These are phyloP conservation scores for Muscicapa adusta DNA, from an alignment of 2,113 vertebrate species.

Conservation along the genomic window DNA sequence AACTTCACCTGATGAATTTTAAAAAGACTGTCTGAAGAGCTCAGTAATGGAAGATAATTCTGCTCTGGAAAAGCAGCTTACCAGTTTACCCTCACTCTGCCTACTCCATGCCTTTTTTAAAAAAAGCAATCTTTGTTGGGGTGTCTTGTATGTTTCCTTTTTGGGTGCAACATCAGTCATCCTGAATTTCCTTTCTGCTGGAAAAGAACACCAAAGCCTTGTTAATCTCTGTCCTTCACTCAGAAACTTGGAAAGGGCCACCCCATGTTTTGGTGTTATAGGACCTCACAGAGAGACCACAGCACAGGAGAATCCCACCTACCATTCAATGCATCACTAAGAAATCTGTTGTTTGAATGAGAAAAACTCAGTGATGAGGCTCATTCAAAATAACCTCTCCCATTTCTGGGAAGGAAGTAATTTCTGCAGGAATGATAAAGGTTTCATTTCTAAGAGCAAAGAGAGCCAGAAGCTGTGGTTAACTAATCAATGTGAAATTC, in stretches of 20 bases:
- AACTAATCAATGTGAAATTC: not conserved
- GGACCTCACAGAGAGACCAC: not conserved
- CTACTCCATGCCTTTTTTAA: not conserved
- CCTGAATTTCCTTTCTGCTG: not conserved
- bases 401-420: not conserved
- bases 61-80: not conserved
- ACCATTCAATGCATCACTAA: not conserved
- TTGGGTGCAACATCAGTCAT: not conserved
- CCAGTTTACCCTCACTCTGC: not conserved
- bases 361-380: not conserved
- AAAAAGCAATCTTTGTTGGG: not conserved
- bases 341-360: not conserved
- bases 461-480: not conserved
- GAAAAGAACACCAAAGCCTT: not conserved
- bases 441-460: not conserved
- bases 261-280: not conserved
- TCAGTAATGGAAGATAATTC: not conserved
- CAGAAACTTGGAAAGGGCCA: not conserved
- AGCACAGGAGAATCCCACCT: not conserved
- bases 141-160: not conserved
- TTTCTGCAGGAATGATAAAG: not conserved
- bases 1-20: not conserved
- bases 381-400: not conserved
- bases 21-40: not conserved
- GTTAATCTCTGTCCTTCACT: not conserved